These are phyloP conservation scores for Strongylocentrotus purpuratus DNA, from an alignment of 35 echinoderm and acorn worm species.

Conservation along the genomic window DNA sequence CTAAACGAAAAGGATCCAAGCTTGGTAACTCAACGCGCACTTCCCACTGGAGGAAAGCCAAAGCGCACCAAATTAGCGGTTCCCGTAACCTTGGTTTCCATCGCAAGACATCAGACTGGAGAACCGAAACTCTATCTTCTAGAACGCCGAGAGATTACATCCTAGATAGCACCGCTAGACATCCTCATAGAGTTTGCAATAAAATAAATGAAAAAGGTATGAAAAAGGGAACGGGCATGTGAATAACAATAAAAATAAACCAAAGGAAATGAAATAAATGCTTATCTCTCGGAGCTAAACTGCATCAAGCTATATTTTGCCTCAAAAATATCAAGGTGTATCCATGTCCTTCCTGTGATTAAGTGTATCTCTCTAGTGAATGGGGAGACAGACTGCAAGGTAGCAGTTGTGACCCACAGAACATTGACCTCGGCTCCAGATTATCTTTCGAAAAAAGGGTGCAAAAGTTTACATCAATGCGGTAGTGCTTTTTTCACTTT, in stretches of 20 bases:
- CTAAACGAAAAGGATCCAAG: conserved; percentile 14
- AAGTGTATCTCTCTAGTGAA: not conserved
- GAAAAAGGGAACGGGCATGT: not conserved
- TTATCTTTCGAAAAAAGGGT: too few relatives aligned
- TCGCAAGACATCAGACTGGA: conserved; percentile 1
- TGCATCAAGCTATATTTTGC: not conserved
- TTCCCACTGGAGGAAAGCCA: conserved; percentile 29
- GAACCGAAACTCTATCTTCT: conserved; percentile 6
- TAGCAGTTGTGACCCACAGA: not conserved
- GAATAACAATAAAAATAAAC: conserved; percentile 25
- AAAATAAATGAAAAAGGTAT: not conserved
- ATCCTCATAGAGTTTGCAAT: not conserved
- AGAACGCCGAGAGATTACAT: not conserved
- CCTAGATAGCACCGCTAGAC: not conserved
- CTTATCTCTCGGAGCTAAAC: not conserved
- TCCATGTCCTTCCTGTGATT: not conserved
- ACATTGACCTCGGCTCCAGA: not conserved
- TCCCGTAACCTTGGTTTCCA: conserved; percentile 11
- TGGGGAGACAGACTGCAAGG: not conserved
- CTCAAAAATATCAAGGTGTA: not conserved
- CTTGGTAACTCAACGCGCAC: not conserved
- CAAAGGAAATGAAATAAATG: not conserved
- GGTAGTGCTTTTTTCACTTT: too few relatives aligned
- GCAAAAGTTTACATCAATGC: too few relatives aligned
- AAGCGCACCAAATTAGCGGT: not conserved